Conservation (phyloP, 2,888 invertebrate species). For the Smittia aterrima region DNA sequence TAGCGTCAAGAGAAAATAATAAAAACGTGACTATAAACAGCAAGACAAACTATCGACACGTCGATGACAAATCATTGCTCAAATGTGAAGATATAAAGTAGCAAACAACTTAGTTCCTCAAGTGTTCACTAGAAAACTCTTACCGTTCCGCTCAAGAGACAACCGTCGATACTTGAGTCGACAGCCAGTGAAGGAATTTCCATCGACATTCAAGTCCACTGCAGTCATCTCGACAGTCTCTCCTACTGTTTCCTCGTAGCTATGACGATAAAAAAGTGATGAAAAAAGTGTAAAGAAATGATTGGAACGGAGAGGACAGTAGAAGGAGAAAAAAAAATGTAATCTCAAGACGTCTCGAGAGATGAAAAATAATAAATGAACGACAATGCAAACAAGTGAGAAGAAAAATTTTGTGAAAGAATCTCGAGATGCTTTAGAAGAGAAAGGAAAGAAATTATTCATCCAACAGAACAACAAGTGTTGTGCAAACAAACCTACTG, state of each 20-base stretch:
- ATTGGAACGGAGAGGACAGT: not conserved
- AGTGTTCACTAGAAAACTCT: not conserved
- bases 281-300: constrained; percentile 3
- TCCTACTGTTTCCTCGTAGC: constrained; percentile 8
- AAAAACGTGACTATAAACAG: constrained; percentile 10
- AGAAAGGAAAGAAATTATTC: not conserved
- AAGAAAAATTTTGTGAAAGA: not conserved
- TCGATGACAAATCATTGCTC: not conserved
- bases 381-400: constrained; percentile 15
- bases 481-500: not conserved
- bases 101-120: not conserved
- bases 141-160: not conserved
- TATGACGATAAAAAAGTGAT: not conserved
- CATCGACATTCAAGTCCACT: not conserved
- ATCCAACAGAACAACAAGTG: constrained; percentile 10
- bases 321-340: not conserved
- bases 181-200: not conserved
- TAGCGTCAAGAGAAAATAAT: not conserved
- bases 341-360: constrained; percentile 15
- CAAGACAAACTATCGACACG: constrained; percentile 6
- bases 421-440: constrained; percentile 22
- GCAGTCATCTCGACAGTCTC: constrained; percentile 10
- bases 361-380: constrained; percentile 27
- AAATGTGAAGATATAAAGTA: not conserved
- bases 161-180: constrained; percentile 5